Base-by-base conservation (phyloP, 2,888 invertebrate species). In the Branchinecta sandiegonensis region DNA sequence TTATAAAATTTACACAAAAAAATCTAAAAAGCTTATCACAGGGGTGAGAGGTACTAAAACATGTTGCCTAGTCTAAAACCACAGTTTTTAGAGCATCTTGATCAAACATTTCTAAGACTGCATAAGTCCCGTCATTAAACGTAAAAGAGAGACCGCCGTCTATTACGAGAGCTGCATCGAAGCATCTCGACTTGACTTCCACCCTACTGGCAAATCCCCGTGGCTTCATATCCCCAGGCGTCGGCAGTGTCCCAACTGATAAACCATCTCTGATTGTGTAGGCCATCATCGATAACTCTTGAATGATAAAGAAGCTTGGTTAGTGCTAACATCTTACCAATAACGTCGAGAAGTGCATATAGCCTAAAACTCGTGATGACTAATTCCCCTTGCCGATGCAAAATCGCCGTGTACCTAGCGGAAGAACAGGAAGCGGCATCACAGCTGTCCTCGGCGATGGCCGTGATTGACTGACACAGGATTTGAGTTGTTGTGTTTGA, bases 181-280 rank as follows among this genome's bases (percentile, higher is more conserved):
- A 86, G 80, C 97, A 97, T 71, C 90, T 86, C 1, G 95, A 96
- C 75, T 86, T 85, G 46, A 96, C 84, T 67, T 84, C 84, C 67
- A 95, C 83, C 66, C 84, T 84, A 47, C 81, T 80, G 1, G 89
- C 90, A 75, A 86, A 88, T 71, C 89, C 90, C 66, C 91, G 82
- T 0, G 89, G 85, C 56, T 85, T 81, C 65, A 73, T 71, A 0
- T 85, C 86, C 70, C 86, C 85, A n/a, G 89, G 89, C 72, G 85
- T 81, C 0, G 89, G 89, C 85, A 90, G 88, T 47, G 88, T 88
- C 71, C 90, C 89, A 71, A 90, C 90, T 69, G 89, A 86, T 66
- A 96, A 90, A 76, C 94, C 89, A 78, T 99, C 99, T 11, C 97
- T 84, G 65, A 99, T 87, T 0, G 92, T 89, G 77, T 94, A 99